phyloP scores from a whole-genome alignment of 2,888 invertebrate genomes.

The Ametastegia equiseti region DNA sequence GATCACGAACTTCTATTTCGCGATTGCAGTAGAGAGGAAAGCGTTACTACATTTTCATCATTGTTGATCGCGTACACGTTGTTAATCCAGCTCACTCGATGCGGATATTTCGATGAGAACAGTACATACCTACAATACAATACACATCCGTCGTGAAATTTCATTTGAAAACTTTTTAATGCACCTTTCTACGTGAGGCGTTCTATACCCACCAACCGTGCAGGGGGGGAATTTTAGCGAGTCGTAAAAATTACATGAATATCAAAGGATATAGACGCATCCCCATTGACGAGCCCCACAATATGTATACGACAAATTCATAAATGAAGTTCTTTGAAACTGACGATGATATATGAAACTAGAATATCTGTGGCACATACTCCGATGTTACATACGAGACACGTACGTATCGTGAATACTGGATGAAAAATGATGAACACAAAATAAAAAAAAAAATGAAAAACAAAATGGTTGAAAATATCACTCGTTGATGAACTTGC shows the following conservation, averaged over 20 bases:
- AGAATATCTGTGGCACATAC: not conserved
- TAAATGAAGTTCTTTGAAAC: slow-evolving; percentile 9
- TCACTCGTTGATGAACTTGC: slow-evolving; percentile 8
- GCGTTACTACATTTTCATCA: slow-evolving; percentile 22
- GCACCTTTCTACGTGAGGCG: not conserved
- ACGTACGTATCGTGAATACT: not conserved
- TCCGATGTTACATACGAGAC: not conserved
- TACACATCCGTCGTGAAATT: not conserved
- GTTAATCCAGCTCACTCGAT: slow-evolving; percentile 29
- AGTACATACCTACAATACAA: not conserved
- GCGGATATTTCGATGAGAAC: slow-evolving; percentile 21
- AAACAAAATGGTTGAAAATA: not conserved
- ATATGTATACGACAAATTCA: slow-evolving; percentile 4
- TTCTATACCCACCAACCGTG: not conserved
- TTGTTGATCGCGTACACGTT: slow-evolving; percentile 25
- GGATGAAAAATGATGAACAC: not conserved
- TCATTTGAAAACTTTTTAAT: slow-evolving; percentile 8
- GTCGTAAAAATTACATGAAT: slow-evolving; percentile 29
- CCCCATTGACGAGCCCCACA: not conserved
- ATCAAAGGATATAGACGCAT: not conserved
- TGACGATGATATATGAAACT: slow-evolving; percentile 10
- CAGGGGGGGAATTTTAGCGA: not conserved
- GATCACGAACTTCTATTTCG: slow-evolving; percentile 35
- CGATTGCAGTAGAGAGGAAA: slow-evolving; percentile 3
- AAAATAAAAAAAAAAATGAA: not conserved